Base-by-base conservation (phyloP, 2,113 vertebrate genomes). In the Clarias macrocephalus region DNA sequence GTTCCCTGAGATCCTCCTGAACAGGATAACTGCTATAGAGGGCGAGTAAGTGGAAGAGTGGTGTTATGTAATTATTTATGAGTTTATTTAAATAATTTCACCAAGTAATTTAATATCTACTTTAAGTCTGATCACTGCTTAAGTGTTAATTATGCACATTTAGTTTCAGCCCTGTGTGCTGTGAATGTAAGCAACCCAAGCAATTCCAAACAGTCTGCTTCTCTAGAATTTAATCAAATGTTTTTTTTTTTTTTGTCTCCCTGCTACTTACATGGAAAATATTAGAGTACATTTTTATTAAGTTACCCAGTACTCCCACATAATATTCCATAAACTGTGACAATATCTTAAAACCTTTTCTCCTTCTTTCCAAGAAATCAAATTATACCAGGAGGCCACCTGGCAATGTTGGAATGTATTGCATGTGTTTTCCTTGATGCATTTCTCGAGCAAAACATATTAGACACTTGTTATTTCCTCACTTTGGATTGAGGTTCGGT, bases 401-500 rank as follows among this genome's bases (percentile, higher is more conserved):
- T 73, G 70, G 70, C 12, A 73, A 33, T 62, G 28, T 12, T 23
- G 11, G 52, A 57, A 23, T 68, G 23, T 37, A 25, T 25, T 76
- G 10, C 23, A 48, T 42, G 25, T 73, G 21, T 73, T 42, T 7
- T 21, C 18, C 65, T 66, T 66, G 12, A 30, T 66, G 65, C 11
- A 28, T 21, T 42, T 11, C 18, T 42, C 19, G 23, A 19, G 21
- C 70, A 73, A 70, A 70, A 30, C 66, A 68, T 18, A 68, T 68
- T 30, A 68, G 28, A 30, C n/a, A 80, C 28, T 80, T 80, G 79
- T 42, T 77, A 33, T 84, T 79, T 60, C 10, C 54, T 25, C n/a
- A 73, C 30, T 86, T 89, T 70, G 70, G 82, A 33, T 21, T 70
- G 52, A 30, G 70, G 48, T 66, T 23, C 33, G 16, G 75, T 37